Conservation (phyloP, 2,797 vertebrate species). For the Tragopan temminckii region DNA sequence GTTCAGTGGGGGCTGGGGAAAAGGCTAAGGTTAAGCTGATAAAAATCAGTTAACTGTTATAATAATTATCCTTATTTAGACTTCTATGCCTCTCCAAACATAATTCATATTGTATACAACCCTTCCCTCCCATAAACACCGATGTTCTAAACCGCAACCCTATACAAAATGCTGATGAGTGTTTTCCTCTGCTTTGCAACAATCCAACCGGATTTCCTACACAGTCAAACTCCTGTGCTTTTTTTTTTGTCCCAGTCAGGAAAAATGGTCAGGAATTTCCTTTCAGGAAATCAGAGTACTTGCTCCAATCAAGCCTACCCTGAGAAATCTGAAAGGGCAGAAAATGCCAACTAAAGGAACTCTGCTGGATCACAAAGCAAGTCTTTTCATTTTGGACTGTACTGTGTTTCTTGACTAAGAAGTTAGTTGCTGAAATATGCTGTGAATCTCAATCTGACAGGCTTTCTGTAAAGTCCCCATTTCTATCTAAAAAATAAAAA, state of each 20-base stretch:
- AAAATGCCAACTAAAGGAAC: neutral
- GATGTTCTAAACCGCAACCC: neutral
- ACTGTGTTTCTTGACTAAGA: neutral
- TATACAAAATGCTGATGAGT: neutral
- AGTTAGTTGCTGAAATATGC: neutral
- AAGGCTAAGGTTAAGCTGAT: neutral
- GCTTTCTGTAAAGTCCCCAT: neutral
- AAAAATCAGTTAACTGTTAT: neutral
- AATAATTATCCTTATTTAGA: neutral
- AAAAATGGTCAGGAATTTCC: slow-evolving; percentile 24
- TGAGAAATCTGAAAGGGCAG: neutral
- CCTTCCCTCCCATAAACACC: neutral
- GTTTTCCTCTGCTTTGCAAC: neutral
- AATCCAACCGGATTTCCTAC: slow-evolving; percentile 18
- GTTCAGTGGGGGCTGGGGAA: neutral
- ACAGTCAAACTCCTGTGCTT: neutral
- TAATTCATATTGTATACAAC: neutral
- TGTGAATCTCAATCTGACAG: neutral
- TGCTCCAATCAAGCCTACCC: neutral
- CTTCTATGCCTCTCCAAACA: neutral
- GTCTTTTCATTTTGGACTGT: neutral
- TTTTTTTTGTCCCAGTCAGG: neutral
- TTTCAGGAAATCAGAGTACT: slow-evolving; percentile 38
- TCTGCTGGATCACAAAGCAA: neutral
- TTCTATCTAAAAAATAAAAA: neutral